Percentiles rank a stretch among this genome's conserved stretches.
phyloP scores from a whole-genome alignment of 2,888 invertebrate species.

The Zygaena filipendulae region DNA sequence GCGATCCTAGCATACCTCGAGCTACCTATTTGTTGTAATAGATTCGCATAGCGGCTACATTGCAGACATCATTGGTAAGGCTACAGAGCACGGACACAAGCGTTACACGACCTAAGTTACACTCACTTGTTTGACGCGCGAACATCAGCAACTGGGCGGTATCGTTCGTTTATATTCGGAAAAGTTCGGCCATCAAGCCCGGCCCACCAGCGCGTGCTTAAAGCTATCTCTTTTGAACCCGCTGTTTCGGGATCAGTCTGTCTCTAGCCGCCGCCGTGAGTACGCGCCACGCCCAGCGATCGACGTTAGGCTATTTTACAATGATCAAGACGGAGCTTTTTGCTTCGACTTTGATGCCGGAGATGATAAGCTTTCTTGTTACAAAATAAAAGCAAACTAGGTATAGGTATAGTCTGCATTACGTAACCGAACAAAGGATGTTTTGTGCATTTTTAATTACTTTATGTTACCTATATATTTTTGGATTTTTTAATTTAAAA shows the following conservation, averaged over 20 bases:
- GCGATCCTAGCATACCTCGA: too few relatives aligned
- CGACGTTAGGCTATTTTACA: conserved; percentile 53
- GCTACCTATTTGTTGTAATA: too few relatives aligned
- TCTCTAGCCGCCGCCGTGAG: conserved; percentile 29
- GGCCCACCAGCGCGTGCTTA: conserved; percentile 40
- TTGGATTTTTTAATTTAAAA: too few relatives aligned
- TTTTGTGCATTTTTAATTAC: too few relatives aligned
- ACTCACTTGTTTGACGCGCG: too few relatives aligned
- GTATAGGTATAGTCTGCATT: conserved; percentile 10
- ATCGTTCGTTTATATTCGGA: conserved; percentile 40
- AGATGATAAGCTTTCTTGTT: conserved; percentile 52
- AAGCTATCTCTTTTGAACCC: conserved; percentile 30
- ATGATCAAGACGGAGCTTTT: conserved; percentile 59
- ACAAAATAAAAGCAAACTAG: conserved; percentile 12
- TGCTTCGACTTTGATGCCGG: conserved; percentile 41
- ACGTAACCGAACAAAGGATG: too few relatives aligned
- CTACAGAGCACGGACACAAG: conserved; percentile 20
- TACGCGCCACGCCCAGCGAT: conserved; percentile 45
- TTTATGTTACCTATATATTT: too few relatives aligned
- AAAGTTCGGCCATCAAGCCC: conserved; percentile 32
- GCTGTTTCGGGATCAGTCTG: conserved; percentile 20
- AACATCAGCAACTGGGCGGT: conserved; percentile 50
- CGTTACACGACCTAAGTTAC: conserved; percentile 23
- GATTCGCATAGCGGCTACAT: conserved; percentile 33
- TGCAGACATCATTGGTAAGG: conserved; percentile 31